These are phyloP conservation scores for Chromis chromis DNA, from an alignment of 2,797 vertebrate genomes.

Conservation along the genomic window DNA sequence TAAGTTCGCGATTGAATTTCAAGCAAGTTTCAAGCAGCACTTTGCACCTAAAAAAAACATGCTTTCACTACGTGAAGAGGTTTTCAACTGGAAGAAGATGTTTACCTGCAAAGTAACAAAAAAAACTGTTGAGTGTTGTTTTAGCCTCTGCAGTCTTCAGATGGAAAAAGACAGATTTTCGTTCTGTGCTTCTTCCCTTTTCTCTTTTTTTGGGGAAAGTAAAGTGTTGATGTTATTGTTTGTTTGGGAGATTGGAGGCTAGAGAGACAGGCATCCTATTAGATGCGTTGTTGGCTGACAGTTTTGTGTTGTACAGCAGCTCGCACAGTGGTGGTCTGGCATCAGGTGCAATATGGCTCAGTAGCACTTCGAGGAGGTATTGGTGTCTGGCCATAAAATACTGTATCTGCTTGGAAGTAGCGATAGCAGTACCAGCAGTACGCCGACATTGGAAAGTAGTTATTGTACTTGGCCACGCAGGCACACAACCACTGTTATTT, in stretches of 20 bases:
- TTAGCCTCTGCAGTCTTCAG: conserved; percentile 35
- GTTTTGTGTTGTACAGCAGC: conserved; percentile 69
- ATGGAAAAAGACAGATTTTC: conserved; percentile 44
- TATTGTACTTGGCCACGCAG: conserved; percentile 64
- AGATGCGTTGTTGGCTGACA: conserved; percentile 68
- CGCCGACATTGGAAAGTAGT: conserved; percentile 50
- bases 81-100: conserved; percentile 40
- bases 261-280: conserved; percentile 71
- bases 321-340: conserved; percentile 72
- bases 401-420: conserved; percentile 65
- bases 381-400: conserved; percentile 69
- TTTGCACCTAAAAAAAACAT: conserved; percentile 17
- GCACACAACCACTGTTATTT: conserved; percentile 56
- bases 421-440: conserved; percentile 53
- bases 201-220: conserved; percentile 25
- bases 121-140: conserved; percentile 41
- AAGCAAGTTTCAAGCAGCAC: conserved; percentile 10
- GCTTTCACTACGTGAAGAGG: conserved; percentile 10
- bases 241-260: conserved; percentile 69
- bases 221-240: conserved; percentile 67
- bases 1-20: conserved; percentile 27
- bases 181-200: conserved; percentile 14
- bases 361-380: conserved; percentile 69
- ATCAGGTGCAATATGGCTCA: conserved; percentile 75
- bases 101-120: conserved; percentile 48